Evolutionary conservation across 2,888 invertebrate genomes (phyloP), one percentile per base, ranked within the genome.

Genomic region (Pasiphila rectangulata): DNA sequence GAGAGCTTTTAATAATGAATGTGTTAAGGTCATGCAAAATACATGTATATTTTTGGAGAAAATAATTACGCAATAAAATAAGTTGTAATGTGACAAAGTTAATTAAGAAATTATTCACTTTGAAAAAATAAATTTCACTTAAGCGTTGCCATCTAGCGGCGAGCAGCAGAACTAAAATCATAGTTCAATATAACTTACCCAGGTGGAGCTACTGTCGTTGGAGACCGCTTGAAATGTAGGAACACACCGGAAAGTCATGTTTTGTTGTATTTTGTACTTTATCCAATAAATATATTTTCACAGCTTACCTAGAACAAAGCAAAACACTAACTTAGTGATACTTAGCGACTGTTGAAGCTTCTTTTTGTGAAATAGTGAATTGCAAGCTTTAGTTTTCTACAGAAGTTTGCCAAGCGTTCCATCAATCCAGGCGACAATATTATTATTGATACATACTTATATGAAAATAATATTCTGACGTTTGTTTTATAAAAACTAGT

Each of bases 211-310:
- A 82, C 91, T 92, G 77, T 92, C 92, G 72, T 90, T 89, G 66
- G 90, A 89, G 46, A 91, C 90, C 30, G 90, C 84, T 89, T 92
- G 92, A 79, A 92, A 92, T 67, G 92, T 90, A 70, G 92, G 92
- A 69, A 92, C 91, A 84, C 92, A 92, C 69, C 92, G 91, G 79
- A 92, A 92, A 79, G 92, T 92, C 92, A 92, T 92, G 75, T 77
- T 88, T 72, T 72, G 46, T 30, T 45, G 50, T 61, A 63, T 51
- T 68, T 63, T 49, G 25, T 46, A 44, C 30, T 46, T 64, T 69
- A 61, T 66, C 69, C 55, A 69, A 66, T 61, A 68, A 68, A 63
- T 19, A 63, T 61, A 71, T 64, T 79, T 82, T 90, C 90, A 90
- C 91, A 90, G 90, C 91, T 91, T 91, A 91, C 91, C 91, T 91